A percentile compares a stretch with the other conserved stretches of the same genome.
phyloP scores from a whole-genome alignment of 2,113 vertebrate genomes.

The Atlantisia rogersi region DNA sequence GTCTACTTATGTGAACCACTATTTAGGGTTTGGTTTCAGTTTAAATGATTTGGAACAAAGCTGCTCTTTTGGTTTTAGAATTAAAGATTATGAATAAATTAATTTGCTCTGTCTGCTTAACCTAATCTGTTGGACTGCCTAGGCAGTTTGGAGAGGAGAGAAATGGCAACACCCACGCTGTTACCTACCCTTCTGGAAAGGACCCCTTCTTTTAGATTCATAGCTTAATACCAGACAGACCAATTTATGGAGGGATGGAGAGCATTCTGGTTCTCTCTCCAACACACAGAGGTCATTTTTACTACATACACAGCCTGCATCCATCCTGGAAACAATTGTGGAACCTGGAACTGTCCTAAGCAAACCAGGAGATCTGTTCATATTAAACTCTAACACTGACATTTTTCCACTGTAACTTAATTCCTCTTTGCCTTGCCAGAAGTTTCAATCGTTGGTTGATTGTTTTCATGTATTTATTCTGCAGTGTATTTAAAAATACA shows the following conservation, averaged over 20 bases:
- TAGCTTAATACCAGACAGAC: not conserved
- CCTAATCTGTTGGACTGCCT: not conserved
- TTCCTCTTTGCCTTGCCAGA: constrained; percentile 65
- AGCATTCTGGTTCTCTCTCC: not conserved
- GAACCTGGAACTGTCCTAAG: constrained; percentile 53
- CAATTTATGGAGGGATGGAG: not conserved
- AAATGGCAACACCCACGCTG: not conserved
- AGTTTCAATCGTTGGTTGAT: constrained; percentile 45
- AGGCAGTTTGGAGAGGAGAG: not conserved
- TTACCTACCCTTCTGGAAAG: not conserved
- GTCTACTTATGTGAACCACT: not conserved
- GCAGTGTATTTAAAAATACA: not conserved
- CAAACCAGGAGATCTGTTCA: constrained; percentile 52
- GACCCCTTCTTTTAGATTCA: not conserved
- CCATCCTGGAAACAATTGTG: constrained; percentile 52
- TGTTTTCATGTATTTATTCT: constrained; percentile 22
- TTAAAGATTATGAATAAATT: constrained; percentile 30
- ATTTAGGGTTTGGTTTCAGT: not conserved
- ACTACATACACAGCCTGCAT: not conserved
- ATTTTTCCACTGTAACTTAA: constrained; percentile 73
- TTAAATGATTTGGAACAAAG: not conserved
- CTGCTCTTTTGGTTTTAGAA: constrained; percentile 12
- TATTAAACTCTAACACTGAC: constrained; percentile 57
- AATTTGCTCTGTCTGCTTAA: constrained; percentile 34
- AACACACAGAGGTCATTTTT: not conserved